A percentile compares a stretch with the other conserved stretches of the same genome.
phyloP scores from a whole-genome alignment of 2,797 vertebrate genomes.

The Varecia variegata region DNA sequence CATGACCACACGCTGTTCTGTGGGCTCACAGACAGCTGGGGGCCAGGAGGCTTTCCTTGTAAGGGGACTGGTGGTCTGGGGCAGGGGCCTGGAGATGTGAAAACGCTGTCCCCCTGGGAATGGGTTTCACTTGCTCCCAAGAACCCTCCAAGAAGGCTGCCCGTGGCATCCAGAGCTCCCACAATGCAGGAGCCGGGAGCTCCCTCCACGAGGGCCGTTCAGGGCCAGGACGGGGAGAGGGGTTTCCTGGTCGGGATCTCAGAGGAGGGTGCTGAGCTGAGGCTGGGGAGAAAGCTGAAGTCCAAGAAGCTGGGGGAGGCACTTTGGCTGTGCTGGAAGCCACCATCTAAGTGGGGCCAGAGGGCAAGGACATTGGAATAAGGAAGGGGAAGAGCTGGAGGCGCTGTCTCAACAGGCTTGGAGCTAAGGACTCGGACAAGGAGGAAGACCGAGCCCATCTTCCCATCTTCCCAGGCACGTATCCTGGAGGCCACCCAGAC shows the following conservation, averaged over 20 bases:
- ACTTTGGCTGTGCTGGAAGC: background rate
- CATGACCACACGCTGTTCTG: background rate
- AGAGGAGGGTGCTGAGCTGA: background rate
- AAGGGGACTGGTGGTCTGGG: background rate
- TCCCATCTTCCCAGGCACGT: background rate
- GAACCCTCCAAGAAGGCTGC: background rate
- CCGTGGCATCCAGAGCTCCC: background rate
- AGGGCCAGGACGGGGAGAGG: background rate
- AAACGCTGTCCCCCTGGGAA: background rate
- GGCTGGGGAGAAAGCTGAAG: background rate
- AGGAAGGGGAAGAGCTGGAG: too few relatives aligned
- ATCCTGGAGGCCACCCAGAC: background rate
- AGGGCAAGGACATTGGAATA: background rate
- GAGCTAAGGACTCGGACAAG: background rate
- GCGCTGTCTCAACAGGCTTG: background rate
- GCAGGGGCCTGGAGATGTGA: background rate
- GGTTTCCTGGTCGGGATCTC: background rate
- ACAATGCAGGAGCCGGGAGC: background rate
- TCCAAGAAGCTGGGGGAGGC: background rate
- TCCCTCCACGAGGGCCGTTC: background rate
- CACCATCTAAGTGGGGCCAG: rapidly evolving
- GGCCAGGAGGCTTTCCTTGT: background rate
- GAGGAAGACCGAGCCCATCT: background rate
- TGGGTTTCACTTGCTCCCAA: background rate
- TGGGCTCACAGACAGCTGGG: background rate